Percentiles rank a stretch among this genome's conserved stretches.
Conservation (phyloP, 2,113 vertebrate genomes). For the Platysternon megacephalum region DNA sequence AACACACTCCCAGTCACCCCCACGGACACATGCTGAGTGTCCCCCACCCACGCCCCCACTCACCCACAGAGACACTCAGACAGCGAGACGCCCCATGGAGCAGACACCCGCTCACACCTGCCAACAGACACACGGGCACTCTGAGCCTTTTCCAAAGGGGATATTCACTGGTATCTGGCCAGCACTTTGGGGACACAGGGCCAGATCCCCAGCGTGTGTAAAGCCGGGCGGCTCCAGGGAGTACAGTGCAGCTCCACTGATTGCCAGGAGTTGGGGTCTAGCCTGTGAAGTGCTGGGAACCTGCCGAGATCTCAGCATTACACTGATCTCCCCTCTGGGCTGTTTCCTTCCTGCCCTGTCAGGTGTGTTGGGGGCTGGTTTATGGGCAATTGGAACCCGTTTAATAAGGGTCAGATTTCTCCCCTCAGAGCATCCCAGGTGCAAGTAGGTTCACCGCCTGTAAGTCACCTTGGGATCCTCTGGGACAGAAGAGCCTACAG, state of each 20-base stretch:
- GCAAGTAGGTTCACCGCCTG: background rate
- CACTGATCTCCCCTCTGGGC: background rate
- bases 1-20: background rate
- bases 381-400: background rate
- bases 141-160: background rate
- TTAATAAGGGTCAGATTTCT: background rate
- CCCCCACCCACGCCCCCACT: background rate
- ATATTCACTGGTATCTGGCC: background rate
- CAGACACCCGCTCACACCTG: background rate
- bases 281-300: background rate
- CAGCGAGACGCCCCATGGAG: background rate
- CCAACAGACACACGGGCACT: background rate
- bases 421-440: background rate
- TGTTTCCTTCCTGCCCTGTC: background rate
- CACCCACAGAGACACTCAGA: background rate
- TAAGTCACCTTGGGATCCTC: background rate
- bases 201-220: background rate
- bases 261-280: background rate
- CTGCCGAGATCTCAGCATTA: background rate
- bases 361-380: background rate
- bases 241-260: background rate
- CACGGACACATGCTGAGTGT: background rate
- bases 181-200: background rate
- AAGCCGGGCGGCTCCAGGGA: background rate
- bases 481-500: background rate